A percentile compares a stretch with the other conserved stretches of the same genome.
Conservation (phyloP, 1,140 invertebrate genomes). For the Ceratina calcarata region DNA sequence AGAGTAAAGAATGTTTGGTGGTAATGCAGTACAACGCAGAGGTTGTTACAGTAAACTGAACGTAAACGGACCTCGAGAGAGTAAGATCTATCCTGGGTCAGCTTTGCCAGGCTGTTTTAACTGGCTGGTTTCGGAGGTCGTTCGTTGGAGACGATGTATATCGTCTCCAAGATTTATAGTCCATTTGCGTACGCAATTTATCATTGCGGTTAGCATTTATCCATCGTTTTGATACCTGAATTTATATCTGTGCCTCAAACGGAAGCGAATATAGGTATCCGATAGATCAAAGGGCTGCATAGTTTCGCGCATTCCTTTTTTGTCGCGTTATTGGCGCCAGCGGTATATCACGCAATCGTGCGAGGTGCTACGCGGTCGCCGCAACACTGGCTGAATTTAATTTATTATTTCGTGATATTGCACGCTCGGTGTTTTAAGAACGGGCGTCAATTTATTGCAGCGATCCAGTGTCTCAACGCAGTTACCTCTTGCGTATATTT, state of each 20-base stretch:
- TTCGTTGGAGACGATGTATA: slow-evolving; percentile 6
- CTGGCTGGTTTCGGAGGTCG: not conserved
- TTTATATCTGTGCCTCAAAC: slow-evolving; percentile 35
- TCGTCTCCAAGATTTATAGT: slow-evolving; percentile 30
- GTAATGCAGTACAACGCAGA: not conserved
- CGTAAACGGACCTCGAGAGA: not conserved
- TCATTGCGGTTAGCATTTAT: slow-evolving; percentile 44
- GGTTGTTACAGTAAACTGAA: not conserved
- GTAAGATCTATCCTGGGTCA: too few species aligned
- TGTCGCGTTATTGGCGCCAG: not conserved
- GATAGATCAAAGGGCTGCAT: slow-evolving; percentile 21
- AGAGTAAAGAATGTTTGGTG: not conserved
- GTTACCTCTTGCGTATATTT: too few species aligned
- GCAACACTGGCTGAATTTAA: slow-evolving; percentile 14
- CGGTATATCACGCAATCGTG: slow-evolving; percentile 33
- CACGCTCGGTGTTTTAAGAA: slow-evolving; percentile 19
- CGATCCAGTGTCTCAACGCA: not conserved
- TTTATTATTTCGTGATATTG: slow-evolving; percentile 39
- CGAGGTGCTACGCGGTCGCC: not conserved
- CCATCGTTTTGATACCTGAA: slow-evolving; percentile 29
- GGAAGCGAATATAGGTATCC: slow-evolving; percentile 11
- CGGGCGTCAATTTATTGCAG: slow-evolving; percentile 10
- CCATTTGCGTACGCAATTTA: slow-evolving; percentile 26
- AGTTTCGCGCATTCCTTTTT: not conserved
- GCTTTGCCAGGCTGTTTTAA: not conserved